Percentiles rank a stretch among this genome's conserved stretches.
Conservation (phyloP, 2,888 invertebrate genomes). For the Drosophila formosana region DNA sequence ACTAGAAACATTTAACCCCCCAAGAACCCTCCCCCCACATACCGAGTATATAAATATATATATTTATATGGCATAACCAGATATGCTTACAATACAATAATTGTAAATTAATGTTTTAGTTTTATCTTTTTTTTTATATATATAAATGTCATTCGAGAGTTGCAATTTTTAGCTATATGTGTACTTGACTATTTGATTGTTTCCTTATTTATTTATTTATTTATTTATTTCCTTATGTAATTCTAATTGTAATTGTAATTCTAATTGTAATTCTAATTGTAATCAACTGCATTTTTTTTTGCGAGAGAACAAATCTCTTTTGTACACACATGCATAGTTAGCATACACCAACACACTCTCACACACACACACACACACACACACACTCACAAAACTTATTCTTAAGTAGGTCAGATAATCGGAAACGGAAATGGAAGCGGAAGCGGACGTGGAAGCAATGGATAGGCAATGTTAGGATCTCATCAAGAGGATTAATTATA, state of each 20-base stretch:
- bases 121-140: constrained; percentile 19
- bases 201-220: constrained; percentile 30
- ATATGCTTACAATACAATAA: constrained; percentile 14
- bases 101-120: constrained; percentile 28
- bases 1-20: constrained; percentile 37
- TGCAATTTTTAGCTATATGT: constrained; percentile 59
- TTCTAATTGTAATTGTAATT: constrained; percentile 35
- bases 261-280: constrained; percentile 23
- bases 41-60: constrained; percentile 17
- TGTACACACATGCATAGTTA: constrained; percentile 38
- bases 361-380: constrained; percentile 30
- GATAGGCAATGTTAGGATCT: constrained; percentile 25
- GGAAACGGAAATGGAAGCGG: constrained; percentile 18
- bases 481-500: constrained; percentile 22
- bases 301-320: constrained; percentile 21
- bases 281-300: constrained; percentile 22
- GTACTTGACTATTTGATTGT: constrained; percentile 35
- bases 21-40: not conserved
- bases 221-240: constrained; percentile 29
- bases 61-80: constrained; percentile 12
- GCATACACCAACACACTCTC: constrained; percentile 20
- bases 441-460: constrained; percentile 6
- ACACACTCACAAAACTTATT: constrained; percentile 26
- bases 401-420: constrained; percentile 52
- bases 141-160: constrained; percentile 28